Base-by-base conservation (phyloP, 2,888 invertebrate genomes). In the Ischnura elegans region DNA sequence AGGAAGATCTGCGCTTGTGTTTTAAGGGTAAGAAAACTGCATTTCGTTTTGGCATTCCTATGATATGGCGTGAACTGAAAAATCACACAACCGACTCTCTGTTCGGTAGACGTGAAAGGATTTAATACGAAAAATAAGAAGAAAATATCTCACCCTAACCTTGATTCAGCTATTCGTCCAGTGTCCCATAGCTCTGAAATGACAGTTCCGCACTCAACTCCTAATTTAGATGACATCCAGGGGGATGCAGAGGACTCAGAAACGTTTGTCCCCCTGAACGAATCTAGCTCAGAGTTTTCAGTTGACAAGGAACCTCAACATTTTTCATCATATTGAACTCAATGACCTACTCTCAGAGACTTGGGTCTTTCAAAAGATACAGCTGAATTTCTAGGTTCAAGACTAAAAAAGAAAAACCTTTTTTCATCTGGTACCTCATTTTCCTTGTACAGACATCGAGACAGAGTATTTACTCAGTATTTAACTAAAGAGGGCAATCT, bases 151-250 rank as follows among this genome's bases (percentile, higher is more conserved):
- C 86, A 94, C 55, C 94, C 93, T 47, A 94, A 94, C 86, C 47
- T 94, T 85, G 66, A 55, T 42, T 94, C 93, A 94, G 94, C 66
- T 85, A 93, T 93, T 43, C 93, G 94, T 85, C 93, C 94, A 87
- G 87, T 94, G 94, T 85, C 93, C 94, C 76, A 85, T 94, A n/a
- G 51, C 94, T 47, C 84, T 43, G 47, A 94, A 76, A 87, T 93
- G 55, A 93, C 93, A 93, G 85, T 94, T 66, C 93, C 94, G 46
- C 85, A 94, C 61, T 93, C 94, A 93, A 94, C 94, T 94, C 86
- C 76, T n/a, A 87, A 55, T 94, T 94, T 86, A 61, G 51, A 94
- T 46, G 87, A 94, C 55, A 55, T 93, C 29, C 84, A 45, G 51
- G 93, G 87, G n/a, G n/a, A n/a, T n/a, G n/a, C n/a, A n/a, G n/a